These are phyloP conservation scores for Cerastis rubricosa DNA, from an alignment of 2,888 invertebrate genomes.

Conservation along the genomic window DNA sequence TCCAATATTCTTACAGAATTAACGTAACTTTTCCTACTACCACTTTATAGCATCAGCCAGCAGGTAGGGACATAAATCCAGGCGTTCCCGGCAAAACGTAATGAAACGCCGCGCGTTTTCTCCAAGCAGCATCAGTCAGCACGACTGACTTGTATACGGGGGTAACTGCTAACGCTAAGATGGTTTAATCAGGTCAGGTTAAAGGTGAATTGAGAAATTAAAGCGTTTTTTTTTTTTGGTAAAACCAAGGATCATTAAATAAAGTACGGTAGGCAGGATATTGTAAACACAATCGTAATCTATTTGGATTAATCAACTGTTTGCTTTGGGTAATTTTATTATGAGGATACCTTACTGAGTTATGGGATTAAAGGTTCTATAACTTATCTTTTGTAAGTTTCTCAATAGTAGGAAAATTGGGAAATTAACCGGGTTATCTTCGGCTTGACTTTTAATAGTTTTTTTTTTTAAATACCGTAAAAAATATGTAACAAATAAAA, in stretches of 20 bases:
- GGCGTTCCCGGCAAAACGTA: conserved; percentile 85
- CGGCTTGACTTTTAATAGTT: background rate
- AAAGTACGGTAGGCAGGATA: background rate
- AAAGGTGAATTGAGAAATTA: background rate
- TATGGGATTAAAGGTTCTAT: background rate
- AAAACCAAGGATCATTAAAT: background rate
- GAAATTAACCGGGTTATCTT: background rate
- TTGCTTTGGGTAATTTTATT: background rate
- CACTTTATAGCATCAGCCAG: conserved; percentile 12
- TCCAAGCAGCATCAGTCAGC: conserved; percentile 85
- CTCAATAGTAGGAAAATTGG: background rate
- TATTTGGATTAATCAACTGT: background rate
- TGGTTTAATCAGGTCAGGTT: conserved; percentile 20
- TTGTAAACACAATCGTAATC: background rate
- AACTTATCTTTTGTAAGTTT: background rate
- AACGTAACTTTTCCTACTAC: background rate
- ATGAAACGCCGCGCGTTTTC: conserved; percentile 89
- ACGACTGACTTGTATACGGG: conserved; percentile 53
- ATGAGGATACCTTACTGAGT: background rate
- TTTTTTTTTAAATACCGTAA: background rate
- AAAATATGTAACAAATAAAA: background rate
- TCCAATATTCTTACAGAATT: background rate
- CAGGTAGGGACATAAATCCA: conserved; percentile 81
- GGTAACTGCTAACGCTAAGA: conserved; percentile 64
- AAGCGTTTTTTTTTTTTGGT: background rate